Evolutionary conservation across 1,140 invertebrate genomes (phyloP).

Genomic region (Coptotermes formosanus): DNA sequence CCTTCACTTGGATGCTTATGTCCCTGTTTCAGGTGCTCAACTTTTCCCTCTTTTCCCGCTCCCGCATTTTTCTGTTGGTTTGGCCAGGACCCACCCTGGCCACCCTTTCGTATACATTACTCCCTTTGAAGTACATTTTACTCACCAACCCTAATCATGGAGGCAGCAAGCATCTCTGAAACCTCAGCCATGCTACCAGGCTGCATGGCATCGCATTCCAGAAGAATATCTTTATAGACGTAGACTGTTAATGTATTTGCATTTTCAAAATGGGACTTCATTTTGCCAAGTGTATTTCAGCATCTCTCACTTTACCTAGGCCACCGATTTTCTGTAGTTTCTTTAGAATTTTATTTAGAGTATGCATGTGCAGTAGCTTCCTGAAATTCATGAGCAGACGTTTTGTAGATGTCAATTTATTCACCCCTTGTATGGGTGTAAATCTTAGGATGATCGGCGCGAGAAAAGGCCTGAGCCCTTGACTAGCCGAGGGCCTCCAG

Average conservation of each 20-base stretch:
- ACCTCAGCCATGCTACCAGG: no score
- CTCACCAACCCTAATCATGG: no score
- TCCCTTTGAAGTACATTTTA: no score
- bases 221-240: no score
- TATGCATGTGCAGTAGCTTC: constrained; percentile 7
- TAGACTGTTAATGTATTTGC: background rate
- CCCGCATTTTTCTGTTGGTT: background rate
- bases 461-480: constrained; percentile 21
- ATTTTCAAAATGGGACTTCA: background rate
- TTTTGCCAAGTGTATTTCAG: background rate
- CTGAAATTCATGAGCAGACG: constrained; percentile 10
- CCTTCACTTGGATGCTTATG: background rate
- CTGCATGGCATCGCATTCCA: no score
- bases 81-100: no score
- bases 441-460: constrained; percentile 21
- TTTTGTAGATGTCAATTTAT: constrained; percentile 18
- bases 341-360: background rate
- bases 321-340: background rate
- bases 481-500: constrained; percentile 17
- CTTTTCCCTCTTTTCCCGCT: background rate
- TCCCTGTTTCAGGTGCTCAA: background rate
- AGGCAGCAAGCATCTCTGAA: no score
- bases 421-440: constrained; percentile 14
- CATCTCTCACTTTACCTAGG: background rate
- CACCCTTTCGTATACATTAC: no score